A percentile compares a stretch with the other conserved stretches of the same genome.
Conservation (phyloP, 2,113 vertebrate genomes). For the Xenotilapia caudafasciata region DNA sequence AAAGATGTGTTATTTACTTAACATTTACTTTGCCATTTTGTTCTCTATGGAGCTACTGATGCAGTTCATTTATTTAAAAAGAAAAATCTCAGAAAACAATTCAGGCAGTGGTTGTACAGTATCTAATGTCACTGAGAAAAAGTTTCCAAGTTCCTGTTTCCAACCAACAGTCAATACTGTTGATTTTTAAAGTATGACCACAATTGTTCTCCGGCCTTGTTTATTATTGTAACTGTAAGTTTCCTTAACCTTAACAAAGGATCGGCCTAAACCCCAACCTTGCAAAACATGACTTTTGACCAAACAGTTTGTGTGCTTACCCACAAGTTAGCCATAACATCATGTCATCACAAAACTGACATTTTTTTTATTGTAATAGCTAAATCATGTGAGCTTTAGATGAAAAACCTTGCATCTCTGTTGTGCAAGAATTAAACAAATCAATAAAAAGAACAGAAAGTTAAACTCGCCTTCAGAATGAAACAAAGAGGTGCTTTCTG, state of each 20-base stretch:
- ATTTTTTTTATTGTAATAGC: not conserved
- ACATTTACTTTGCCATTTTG: not conserved
- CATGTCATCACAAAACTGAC: not conserved
- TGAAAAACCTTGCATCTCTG: rapidly evolving
- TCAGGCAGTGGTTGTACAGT: rapidly evolving
- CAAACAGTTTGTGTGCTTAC: not conserved
- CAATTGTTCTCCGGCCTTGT: not conserved
- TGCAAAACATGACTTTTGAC: not conserved
- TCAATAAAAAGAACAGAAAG: not conserved
- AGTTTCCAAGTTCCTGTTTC: not conserved
- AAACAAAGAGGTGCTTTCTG: not conserved
- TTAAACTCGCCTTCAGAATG: not conserved
- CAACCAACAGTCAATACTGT: not conserved
- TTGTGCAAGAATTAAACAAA: not conserved
- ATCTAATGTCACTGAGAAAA: not conserved
- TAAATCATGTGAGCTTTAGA: rapidly evolving
- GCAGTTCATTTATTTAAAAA: rapidly evolving
- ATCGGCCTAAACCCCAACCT: not conserved
- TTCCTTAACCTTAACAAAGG: not conserved
- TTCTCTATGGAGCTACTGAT: not conserved
- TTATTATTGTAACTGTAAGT: not conserved
- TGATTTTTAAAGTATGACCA: not conserved
- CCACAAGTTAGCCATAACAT: not conserved
- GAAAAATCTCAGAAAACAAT: not conserved
- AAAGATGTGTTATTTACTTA: not conserved